Evolutionary conservation across 2,113 vertebrate genomes (phyloP).

Genomic region (Lathamus discolor): DNA sequence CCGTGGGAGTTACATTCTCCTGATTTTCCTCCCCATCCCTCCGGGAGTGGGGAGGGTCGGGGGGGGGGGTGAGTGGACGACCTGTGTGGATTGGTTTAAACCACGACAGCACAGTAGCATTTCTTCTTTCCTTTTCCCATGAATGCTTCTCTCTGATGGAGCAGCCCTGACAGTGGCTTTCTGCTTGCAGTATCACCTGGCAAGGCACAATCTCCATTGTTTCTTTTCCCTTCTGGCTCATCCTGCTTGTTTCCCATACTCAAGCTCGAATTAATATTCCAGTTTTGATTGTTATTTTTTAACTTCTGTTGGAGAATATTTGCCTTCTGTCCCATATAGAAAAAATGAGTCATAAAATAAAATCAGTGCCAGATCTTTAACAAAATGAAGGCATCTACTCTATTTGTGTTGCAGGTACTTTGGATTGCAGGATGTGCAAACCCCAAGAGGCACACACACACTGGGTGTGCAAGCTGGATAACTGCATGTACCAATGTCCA

Average conservation of each 20-base stretch:
- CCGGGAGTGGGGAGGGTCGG: no score
- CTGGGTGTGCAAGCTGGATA: not conserved
- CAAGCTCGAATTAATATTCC: not conserved
- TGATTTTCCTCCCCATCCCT: no score
- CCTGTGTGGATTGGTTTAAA: no score
- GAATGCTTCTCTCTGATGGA: not conserved
- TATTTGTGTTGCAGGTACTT: not conserved
- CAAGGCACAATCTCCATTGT: not conserved
- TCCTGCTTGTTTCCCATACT: not conserved
- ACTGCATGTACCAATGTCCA: not conserved
- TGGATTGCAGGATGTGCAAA: not conserved
- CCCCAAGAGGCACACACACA: not conserved
- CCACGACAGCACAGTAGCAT: no score
- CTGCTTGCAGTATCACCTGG: not conserved
- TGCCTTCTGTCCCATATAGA: not conserved
- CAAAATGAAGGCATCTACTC: not conserved
- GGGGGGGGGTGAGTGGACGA: no score
- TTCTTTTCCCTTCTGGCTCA: not conserved
- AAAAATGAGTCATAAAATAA: not conserved
- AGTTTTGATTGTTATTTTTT: not conserved
- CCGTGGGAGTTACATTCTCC: no score
- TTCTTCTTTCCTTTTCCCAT: not conserved
- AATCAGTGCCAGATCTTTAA: not conserved
- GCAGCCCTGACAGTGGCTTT: not conserved
- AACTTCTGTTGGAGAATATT: conserved; percentile 18